Conservation (phyloP, 1,140 invertebrate genomes). For the Heliconius hermathena region DNA sequence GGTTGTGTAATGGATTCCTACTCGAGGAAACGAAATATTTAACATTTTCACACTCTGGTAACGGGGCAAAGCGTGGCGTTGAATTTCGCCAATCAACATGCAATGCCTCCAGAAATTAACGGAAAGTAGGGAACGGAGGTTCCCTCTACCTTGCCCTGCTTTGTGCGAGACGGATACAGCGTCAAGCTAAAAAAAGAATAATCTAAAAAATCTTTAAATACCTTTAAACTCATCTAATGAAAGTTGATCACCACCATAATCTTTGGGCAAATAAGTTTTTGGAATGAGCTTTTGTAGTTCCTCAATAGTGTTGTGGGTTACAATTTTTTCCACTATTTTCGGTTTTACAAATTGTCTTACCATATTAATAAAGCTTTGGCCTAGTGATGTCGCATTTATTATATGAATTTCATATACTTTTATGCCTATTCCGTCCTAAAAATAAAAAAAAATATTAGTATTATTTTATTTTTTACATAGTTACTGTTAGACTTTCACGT, state of each 20-base stretch:
- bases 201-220: slow-evolving; percentile 9
- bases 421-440: slow-evolving; percentile 60
- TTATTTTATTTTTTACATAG: no score
- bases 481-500: no score
- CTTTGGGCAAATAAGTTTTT: slow-evolving; percentile 77
- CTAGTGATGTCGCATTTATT: slow-evolving; percentile 44
- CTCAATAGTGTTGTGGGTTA: slow-evolving; percentile 64
- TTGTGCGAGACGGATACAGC: no score
- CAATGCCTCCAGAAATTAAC: no score
- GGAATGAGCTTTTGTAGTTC: slow-evolving; percentile 76
- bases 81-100: no score
- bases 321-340: slow-evolving; percentile 74
- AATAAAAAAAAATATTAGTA: slow-evolving; percentile 15
- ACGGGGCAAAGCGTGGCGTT: no score
- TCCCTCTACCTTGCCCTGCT: no score
- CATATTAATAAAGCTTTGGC: slow-evolving; percentile 51
- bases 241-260: slow-evolving; percentile 78
- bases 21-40: no score
- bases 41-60: no score
- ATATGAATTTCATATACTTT: slow-evolving; percentile 55
- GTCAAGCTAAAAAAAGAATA: no score
- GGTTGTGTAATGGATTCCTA: no score
- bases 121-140: no score
- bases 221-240: slow-evolving; percentile 59
- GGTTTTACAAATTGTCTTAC: slow-evolving; percentile 76